Evolutionary conservation across 2,797 vertebrate genomes (phyloP), one percentile per base, ranked within the genome.

Genomic region (Petrocephalus schoutedeni): DNA sequence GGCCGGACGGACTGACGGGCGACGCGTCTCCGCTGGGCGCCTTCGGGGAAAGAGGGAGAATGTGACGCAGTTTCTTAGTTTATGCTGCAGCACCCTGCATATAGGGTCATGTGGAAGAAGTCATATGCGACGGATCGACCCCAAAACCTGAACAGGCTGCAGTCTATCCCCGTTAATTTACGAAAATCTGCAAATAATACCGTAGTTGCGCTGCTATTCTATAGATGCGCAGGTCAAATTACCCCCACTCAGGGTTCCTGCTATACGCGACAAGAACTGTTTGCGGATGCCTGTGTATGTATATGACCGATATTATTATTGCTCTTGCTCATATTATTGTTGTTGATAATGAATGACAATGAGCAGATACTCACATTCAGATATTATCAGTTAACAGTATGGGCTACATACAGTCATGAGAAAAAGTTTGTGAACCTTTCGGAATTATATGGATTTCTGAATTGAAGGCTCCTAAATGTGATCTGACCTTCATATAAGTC

Each of bases 81-180:
- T 92, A 92, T 92, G 85, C 90, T 89, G 91, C 90, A 87, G 90
- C 90, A 89, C 67, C 58, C 89, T 71, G 88, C 64, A 89, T 16
- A 87, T 84, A 67, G 83, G 89, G 92, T 92, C 92, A 92, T 92
- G 92, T 92, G 92, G 87, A 90, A 23, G 45, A 4, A 90, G 90
- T 92, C 90, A 92, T 91, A 89, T 92, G 92, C 87, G 90, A 86
- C 89, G 3, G 87, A 41, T 28, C 58, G 71, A 91, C 87, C 77
- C 77, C 87, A 59, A 87, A 56, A 67, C 19, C 53, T n/a, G 49
- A 83, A 32, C 41, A 84, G 56, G 21, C 74, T 21, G 6, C 32
- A 67, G 16, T 21, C 4, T 51, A 74, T 32, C 16, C 59, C 9
- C 7, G 41, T 45, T 45, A 23, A 64, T 49, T 23, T 88, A 58